phyloP scores from a whole-genome alignment of 1,140 invertebrate genomes.

The Papilio aristodemus region DNA sequence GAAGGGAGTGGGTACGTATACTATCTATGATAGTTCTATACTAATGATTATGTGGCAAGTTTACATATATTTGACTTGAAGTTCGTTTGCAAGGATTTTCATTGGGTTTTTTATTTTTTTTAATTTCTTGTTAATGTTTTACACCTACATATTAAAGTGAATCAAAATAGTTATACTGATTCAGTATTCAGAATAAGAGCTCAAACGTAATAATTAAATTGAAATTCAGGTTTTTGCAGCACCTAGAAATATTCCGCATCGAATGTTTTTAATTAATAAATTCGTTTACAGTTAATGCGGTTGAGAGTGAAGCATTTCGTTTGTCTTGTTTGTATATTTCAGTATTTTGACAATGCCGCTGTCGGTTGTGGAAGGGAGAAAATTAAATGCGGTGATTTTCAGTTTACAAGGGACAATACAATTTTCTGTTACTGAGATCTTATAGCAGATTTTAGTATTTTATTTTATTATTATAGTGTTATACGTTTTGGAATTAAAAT shows the following conservation, averaged over 20 bases:
- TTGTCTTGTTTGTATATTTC: neutral
- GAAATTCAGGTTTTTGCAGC: slow-evolving; percentile 5
- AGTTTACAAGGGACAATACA: neutral
- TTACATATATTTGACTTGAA: slow-evolving; percentile 17
- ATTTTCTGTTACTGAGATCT: neutral
- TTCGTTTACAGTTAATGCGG: neutral
- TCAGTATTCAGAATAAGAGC: neutral
- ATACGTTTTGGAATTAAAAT: too few species aligned
- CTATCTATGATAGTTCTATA: slow-evolving; percentile 18
- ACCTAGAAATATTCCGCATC: neutral
- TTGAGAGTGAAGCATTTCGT: neutral
- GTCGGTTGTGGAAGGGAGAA: neutral
- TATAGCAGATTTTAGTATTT: too few species aligned
- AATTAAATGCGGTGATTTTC: slow-evolving; percentile 7
- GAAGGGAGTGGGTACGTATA: neutral
- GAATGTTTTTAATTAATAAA: slow-evolving; percentile 15
- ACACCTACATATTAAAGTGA: neutral
- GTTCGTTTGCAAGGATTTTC: neutral
- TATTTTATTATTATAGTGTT: too few species aligned
- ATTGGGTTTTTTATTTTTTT: neutral
- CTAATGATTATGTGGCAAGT: slow-evolving; percentile 12
- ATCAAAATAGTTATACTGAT: neutral
- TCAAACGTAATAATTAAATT: slow-evolving; percentile 3
- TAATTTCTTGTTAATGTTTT: neutral
- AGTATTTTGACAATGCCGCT: slow-evolving; percentile 5